Evolutionary conservation across 2,888 invertebrate genomes (phyloP).

Genomic region (Athrips mouffetella): DNA sequence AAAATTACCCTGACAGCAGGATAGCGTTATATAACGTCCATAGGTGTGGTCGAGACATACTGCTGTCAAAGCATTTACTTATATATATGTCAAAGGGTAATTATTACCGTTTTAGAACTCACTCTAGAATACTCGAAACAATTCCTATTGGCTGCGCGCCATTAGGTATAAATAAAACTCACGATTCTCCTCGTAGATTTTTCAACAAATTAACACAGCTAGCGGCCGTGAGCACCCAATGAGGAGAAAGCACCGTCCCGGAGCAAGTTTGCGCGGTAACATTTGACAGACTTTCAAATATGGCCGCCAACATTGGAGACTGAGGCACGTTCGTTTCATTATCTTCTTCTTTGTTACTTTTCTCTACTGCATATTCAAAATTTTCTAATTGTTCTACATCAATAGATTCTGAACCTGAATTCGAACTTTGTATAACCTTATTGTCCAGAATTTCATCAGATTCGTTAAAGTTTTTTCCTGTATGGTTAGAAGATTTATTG

Average conservation of each 20-base stretch:
- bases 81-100: no score
- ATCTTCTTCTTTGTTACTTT: constrained; percentile 22
- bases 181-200: constrained; percentile 25
- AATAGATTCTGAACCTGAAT: no score
- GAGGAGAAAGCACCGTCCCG: constrained; percentile 37
- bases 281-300: constrained; percentile 47
- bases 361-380: background rate
- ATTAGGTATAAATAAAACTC: constrained; percentile 17
- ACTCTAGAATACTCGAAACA: no score
- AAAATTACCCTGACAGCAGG: no score
- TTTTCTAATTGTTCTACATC: background rate
- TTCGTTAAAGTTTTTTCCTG: background rate
- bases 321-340: no score
- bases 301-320: constrained; percentile 43
- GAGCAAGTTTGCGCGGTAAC: constrained; percentile 49
- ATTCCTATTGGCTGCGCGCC: no score
- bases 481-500: background rate
- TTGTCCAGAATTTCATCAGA: background rate
- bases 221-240: constrained; percentile 45
- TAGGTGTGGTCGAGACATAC: no score
- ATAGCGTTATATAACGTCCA: no score
- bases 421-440: background rate
- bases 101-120: no score
- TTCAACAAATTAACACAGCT: constrained; percentile 40
- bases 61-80: no score